Base-by-base conservation (phyloP, 64 coral and sea anemone genomes). In the Pachyseris speciosa region DNA sequence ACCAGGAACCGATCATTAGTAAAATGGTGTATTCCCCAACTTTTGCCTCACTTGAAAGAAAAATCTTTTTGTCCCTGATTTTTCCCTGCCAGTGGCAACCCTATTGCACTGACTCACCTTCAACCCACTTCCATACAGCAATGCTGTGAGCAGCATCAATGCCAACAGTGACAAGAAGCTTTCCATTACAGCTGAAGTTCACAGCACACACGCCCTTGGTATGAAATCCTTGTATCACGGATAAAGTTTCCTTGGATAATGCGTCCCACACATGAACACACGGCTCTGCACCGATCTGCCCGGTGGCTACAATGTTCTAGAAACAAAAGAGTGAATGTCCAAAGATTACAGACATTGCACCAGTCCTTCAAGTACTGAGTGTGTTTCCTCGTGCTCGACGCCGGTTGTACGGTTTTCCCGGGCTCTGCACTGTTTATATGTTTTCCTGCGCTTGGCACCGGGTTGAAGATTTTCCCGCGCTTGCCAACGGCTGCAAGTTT, bases 281-380 rank as follows among this genome's bases (percentile, higher is more conserved):
- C 2, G 97, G 97, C 38, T 99, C 94, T 32, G 95, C 92, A 29
- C 97, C 97, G 61, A 99, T 99, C 76, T 99, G 97, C 25, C 90
- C 97, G 40, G 90, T 99, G 0, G 97, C 97, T 27, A 99, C 94
- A 30, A 99, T 71, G 69, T 99, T 99, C 97, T 99, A 30, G 20
- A 44, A 64, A 49, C 6, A 28, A 51, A 8, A 31, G 15, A 27
- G 48, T 11, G 11, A 37, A 37, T 40, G n/a, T 27, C 7, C 5
- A 22, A 6, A 0, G 41, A 24, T 9, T 31, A 41, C 38, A 75
- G 28, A 43, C n/a, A 75, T 22, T 19, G 27, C 6, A 10, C 4
- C 3, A 57, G 4, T 57, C 16, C 52, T 20, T 13, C 44, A 0
- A 13, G 44, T 47, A 47, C 44, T 13, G 13, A 13, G 13, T 1